Percentiles rank a stretch among this genome's conserved stretches.
These are phyloP conservation scores for Frankliniella intonsa DNA, from an alignment of 2,888 invertebrate genomes.

Conservation along the genomic window DNA sequence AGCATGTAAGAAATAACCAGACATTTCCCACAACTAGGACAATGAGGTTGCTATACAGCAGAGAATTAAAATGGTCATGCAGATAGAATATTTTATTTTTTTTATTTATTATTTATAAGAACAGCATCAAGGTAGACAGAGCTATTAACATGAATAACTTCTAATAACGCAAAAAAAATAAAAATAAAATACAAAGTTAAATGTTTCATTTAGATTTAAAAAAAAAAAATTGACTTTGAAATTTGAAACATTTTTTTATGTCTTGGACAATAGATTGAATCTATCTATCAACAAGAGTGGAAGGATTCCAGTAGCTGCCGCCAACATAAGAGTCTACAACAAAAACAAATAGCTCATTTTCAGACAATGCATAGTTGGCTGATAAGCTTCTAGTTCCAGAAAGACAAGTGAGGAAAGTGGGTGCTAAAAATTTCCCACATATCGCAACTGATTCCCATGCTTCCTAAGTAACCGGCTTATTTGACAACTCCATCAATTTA, in stretches of 20 bases:
- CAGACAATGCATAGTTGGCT: background rate
- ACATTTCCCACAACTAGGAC: background rate
- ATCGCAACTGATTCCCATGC: background rate
- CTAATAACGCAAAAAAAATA: background rate
- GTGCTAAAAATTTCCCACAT: background rate
- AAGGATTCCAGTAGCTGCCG: background rate
- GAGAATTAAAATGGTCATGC: background rate
- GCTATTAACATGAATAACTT: background rate
- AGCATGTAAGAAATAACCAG: background rate
- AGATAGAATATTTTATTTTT: background rate
- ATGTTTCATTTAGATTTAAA: background rate
- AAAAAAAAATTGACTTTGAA: background rate
- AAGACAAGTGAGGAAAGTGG: background rate
- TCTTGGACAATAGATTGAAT: background rate
- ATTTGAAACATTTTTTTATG: background rate
- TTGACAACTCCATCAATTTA: background rate
- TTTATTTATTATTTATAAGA: background rate
- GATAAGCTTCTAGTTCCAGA: background rate
- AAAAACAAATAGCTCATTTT: background rate
- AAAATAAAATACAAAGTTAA: background rate
- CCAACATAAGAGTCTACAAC: constrained; percentile 1
- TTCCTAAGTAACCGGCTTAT: background rate
- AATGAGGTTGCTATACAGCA: background rate
- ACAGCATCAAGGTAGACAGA: background rate
- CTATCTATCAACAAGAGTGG: background rate